Evolutionary conservation across 2,888 invertebrate species (phyloP).

Genomic region (Cancer borealis): DNA sequence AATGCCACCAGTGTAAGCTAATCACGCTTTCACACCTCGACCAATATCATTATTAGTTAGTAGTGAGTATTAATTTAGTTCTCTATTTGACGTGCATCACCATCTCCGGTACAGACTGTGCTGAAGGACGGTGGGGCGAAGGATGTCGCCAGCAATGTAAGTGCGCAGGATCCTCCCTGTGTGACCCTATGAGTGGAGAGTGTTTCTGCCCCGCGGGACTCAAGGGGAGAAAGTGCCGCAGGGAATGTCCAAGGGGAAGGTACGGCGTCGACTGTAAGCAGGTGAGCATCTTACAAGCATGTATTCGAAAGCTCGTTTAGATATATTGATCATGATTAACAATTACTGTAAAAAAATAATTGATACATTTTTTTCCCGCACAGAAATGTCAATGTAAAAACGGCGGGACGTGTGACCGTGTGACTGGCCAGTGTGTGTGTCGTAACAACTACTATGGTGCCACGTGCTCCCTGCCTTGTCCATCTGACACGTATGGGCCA

Average conservation of each 20-base stretch:
- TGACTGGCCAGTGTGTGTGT: constrained; percentile 69
- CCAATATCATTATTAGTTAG: neutral
- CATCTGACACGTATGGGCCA: constrained; percentile 81
- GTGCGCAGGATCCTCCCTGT: constrained; percentile 62
- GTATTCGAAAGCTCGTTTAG: neutral
- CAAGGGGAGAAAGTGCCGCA: constrained; percentile 63
- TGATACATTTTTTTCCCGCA: neutral
- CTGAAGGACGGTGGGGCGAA: constrained; percentile 55
- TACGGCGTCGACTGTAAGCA: constrained; percentile 69
- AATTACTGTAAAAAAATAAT: too few species aligned
- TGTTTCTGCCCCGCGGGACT: constrained; percentile 72
- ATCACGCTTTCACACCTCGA: neutral
- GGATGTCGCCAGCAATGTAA: constrained; percentile 57
- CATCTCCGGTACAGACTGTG: neutral
- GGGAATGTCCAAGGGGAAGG: constrained; percentile 56
- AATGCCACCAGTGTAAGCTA: constrained; percentile 78
- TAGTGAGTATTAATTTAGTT: too few species aligned
- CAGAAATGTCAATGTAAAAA: constrained; percentile 70
- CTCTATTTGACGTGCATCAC: neutral
- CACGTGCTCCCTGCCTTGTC: constrained; percentile 78
- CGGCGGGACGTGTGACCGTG: constrained; percentile 68
- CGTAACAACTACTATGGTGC: constrained; percentile 79
- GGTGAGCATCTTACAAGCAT: constrained; percentile 41
- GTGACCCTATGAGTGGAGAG: constrained; percentile 62
- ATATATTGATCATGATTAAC: too few species aligned